Base-by-base conservation (phyloP, 2,888 invertebrate species). In the Neoscelio sp. region DNA sequence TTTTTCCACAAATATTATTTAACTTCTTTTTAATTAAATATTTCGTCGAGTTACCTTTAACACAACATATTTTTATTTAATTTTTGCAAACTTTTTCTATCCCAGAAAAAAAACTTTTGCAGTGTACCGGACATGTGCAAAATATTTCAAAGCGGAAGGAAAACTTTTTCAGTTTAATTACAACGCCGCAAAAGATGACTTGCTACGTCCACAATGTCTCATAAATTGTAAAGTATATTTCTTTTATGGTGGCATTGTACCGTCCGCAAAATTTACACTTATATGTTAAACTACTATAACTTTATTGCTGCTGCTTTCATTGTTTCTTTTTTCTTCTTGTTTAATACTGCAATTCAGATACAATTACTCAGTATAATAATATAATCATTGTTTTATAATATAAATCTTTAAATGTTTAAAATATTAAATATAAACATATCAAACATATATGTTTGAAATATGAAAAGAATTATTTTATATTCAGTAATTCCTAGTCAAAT, bases 161-260 rank as follows among this genome's bases (percentile, higher is more conserved):
- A 58, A 68, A 68, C 33, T 67, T 67, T 67, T 56, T 30, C 23
- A 46, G 56, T 67, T 67, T 67, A 67, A 67, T 67, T 67, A 67
- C 17, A 44, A 13, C 17, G 13, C 26, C 3, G 10, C 23, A 67
- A 67, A 46, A 46, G 56, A 46, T 52, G 42, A 65, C 44, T 40
- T 65, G 30, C 52, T 42, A 3, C 30, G 8, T 33, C 46, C 15
- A 8, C n/a, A 44, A 54, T 35, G 56, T 58, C 68, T 58, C 56
- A 68, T 56, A 56, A 58, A 68, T 68, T 68, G n/a, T 8, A 56
- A 42, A 56, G 26, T 46, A 56, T 44, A n/a, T 67, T 67, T 67
- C 20, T 44, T 52, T 42, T 18, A 42, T 38, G 42, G 13, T 28
- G 35, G 40, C 20, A 23, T 6, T n/a, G n/a, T n/a, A n/a, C n/a